These are phyloP conservation scores for Felis chaus DNA, from an alignment of 2,113 vertebrate species.

Conservation along the genomic window DNA sequence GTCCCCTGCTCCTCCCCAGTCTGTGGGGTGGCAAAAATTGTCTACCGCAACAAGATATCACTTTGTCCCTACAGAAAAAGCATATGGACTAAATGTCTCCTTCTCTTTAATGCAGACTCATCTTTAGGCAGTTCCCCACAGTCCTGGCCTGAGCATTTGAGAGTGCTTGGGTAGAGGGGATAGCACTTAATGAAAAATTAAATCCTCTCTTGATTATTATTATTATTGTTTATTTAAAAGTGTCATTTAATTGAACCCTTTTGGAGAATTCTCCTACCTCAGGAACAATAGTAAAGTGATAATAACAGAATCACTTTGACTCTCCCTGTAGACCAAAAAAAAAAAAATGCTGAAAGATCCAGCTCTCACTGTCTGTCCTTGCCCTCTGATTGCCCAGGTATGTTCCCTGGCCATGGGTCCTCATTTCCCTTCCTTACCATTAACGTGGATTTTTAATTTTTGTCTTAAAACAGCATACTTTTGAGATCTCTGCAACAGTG, in stretches of 20 bases:
- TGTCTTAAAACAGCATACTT: background rate
- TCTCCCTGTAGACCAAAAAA: background rate
- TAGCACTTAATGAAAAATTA: conserved; percentile 80
- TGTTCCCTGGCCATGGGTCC: background rate
- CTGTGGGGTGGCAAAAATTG: conserved; percentile 16
- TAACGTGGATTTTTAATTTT: background rate
- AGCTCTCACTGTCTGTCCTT: background rate
- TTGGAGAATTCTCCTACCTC: conserved; percentile 71
- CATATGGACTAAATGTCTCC: conserved; percentile 2
- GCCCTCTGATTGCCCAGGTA: background rate
- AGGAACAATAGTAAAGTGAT: conserved; percentile 45
- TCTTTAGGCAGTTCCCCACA: conserved; percentile 74
- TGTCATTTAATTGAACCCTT: conserved; percentile 80
- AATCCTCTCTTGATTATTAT: conserved; percentile 64
- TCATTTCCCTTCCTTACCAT: background rate
- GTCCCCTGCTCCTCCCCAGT: background rate
- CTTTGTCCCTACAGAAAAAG: conserved; percentile 29
- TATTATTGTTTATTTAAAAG: conserved; percentile 47
- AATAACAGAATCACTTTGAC: conserved; percentile 63
- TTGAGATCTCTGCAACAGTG: background rate
- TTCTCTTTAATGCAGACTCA: conserved; percentile 68
- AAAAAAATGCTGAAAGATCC: background rate
- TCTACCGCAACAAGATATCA: background rate
- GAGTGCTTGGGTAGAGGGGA: conserved; percentile 67
- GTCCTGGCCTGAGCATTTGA: conserved; percentile 58